A percentile compares a stretch with the other conserved stretches of the same genome.
phyloP scores from a whole-genome alignment of 2,797 vertebrate genomes.

The Podarcis siculus region DNA sequence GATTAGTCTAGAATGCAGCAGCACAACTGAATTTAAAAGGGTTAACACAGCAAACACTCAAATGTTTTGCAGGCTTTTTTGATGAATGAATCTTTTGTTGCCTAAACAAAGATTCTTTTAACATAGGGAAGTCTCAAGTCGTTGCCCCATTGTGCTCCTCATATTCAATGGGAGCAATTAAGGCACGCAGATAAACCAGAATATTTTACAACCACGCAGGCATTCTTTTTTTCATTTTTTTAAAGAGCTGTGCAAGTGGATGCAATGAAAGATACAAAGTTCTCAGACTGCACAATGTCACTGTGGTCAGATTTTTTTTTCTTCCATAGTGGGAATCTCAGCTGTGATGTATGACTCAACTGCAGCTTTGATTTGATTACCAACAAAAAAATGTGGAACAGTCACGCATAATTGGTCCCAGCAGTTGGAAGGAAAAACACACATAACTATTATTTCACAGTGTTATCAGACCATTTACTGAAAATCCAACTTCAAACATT shows the following conservation, averaged over 20 bases:
- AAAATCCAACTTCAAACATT: neutral
- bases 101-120: conserved; percentile 55
- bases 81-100: conserved; percentile 59
- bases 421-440: neutral
- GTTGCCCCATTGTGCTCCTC: conserved; percentile 2
- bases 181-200: conserved; percentile 42
- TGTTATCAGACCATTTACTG: conserved; percentile 14
- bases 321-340: neutral
- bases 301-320: neutral
- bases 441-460: conserved; percentile 14
- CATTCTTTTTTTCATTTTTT: neutral
- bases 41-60: conserved; percentile 43
- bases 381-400: conserved; percentile 21
- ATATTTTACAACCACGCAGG: neutral
- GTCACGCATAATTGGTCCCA: neutral
- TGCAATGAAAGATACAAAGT: neutral
- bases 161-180: neutral
- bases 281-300: neutral
- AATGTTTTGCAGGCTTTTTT: neutral
- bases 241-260: neutral
- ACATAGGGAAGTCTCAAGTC: conserved; percentile 26
- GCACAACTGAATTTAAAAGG: neutral
- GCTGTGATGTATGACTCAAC: conserved; percentile 4
- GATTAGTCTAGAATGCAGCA: neutral
- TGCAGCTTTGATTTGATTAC: conserved; percentile 36